Conservation (phyloP, 2,797 vertebrate genomes). For the Hippopotamyrus pictus region DNA sequence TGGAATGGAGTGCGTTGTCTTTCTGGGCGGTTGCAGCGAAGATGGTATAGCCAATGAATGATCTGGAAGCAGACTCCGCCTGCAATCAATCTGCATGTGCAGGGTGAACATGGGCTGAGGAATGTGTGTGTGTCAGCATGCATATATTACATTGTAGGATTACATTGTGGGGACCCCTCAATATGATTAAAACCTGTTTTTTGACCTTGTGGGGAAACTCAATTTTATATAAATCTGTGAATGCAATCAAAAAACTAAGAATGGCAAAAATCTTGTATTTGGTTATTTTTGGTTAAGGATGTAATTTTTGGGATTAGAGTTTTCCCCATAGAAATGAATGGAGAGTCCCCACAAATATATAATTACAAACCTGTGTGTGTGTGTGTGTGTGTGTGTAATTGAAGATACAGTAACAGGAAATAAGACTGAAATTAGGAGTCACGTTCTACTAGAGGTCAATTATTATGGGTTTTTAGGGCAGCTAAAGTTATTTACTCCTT, state of each 20-base stretch:
- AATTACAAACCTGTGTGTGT: neutral
- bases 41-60: neutral
- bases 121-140: neutral
- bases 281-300: neutral
- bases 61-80: neutral
- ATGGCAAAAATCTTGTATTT: neutral
- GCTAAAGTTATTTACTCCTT: neutral
- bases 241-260: neutral
- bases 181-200: neutral
- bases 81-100: neutral
- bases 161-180: neutral
- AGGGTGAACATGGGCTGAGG: neutral
- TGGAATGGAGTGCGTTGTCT: neutral
- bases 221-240: neutral
- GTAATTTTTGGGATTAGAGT: neutral
- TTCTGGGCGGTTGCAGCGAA: neutral
- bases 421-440: neutral
- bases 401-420: neutral
- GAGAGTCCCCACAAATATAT: neutral
- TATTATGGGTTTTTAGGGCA: neutral
- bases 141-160: neutral
- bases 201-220: neutral
- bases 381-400: too few species aligned
- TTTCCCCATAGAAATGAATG: neutral
- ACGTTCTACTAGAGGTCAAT: neutral